Evolutionary conservation across 2,888 invertebrate genomes (phyloP).

Genomic region (Mythimna pallens): DNA sequence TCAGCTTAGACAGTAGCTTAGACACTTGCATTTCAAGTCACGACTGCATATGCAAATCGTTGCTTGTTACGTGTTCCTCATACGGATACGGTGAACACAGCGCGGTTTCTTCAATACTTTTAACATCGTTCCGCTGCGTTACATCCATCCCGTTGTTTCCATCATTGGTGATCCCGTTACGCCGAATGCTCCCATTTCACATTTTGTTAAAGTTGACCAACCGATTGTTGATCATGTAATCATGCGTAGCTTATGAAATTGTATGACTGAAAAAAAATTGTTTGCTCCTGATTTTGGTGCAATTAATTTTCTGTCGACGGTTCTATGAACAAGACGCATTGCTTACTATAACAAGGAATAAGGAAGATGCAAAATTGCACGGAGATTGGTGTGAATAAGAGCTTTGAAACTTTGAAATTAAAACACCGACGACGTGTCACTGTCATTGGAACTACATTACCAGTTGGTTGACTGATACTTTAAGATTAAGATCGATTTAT

Average conservation of each 20-base stretch:
- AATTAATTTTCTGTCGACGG: not conserved
- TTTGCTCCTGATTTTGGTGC: not conserved
- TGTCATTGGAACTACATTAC: constrained; percentile 8
- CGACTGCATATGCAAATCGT: constrained; percentile 80
- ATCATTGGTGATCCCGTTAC: constrained; percentile 59
- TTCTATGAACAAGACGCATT: not conserved
- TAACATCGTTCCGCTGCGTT: constrained; percentile 66
- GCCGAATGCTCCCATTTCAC: constrained; percentile 45
- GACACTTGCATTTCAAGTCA: constrained; percentile 75
- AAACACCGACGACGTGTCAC: constrained; percentile 9
- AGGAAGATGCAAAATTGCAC: not conserved
- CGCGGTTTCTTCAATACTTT: constrained; percentile 62
- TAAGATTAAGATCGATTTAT: not conserved
- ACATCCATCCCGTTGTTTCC: constrained; percentile 66
- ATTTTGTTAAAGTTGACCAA: constrained; percentile 37
- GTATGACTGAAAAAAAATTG: not conserved
- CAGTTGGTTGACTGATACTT: not conserved
- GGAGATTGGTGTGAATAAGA: constrained; percentile 12
- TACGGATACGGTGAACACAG: constrained; percentile 69
- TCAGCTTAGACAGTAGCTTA: constrained; percentile 59
- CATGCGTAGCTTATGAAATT: constrained; percentile 6
- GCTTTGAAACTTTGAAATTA: constrained; percentile 20
- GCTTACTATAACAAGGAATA: not conserved
- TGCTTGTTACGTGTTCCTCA: constrained; percentile 75
- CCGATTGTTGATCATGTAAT: constrained; percentile 24